phyloP scores from a whole-genome alignment of 2,888 invertebrate species.

The Tenthredo mesomela region DNA sequence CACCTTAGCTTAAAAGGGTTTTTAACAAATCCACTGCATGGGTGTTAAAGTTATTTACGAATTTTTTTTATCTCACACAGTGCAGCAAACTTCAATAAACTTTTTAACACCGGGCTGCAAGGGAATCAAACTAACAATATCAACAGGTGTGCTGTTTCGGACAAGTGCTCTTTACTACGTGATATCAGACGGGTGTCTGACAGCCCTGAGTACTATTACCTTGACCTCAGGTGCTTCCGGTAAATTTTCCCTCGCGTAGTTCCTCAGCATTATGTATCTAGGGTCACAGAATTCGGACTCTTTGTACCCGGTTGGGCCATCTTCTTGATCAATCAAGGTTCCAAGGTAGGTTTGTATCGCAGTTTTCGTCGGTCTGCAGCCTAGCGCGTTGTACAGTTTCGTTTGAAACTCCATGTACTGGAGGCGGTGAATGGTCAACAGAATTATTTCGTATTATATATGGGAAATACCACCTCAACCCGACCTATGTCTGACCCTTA shows the following conservation, averaged over 20 bases:
- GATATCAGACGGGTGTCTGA: background rate
- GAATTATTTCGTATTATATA: background rate
- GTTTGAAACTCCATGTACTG: slow-evolving; percentile 70
- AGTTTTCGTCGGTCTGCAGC: slow-evolving; percentile 65
- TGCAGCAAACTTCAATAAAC: background rate
- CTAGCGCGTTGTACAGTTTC: slow-evolving; percentile 64
- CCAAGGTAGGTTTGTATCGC: slow-evolving; percentile 63
- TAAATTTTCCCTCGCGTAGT: slow-evolving; percentile 65
- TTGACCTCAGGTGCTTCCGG: slow-evolving; percentile 65
- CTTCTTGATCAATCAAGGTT: slow-evolving; percentile 60
- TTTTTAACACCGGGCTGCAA: background rate
- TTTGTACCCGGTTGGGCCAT: slow-evolving; percentile 65
- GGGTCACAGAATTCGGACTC: slow-evolving; percentile 64
- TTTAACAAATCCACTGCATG: background rate
- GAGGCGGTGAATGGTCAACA: background rate
- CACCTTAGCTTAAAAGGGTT: background rate
- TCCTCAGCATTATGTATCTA: slow-evolving; percentile 64
- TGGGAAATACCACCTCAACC: too few relatives aligned
- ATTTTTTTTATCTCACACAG: background rate
- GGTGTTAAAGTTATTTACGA: background rate
- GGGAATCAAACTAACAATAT: background rate
- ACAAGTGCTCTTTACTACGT: background rate
- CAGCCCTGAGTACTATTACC: slow-evolving; percentile 55
- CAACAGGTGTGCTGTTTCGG: slow-evolving; percentile 15
- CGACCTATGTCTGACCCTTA: too few relatives aligned